A percentile compares a stretch with the other conserved stretches of the same genome.
Conservation (phyloP, 2,113 vertebrate genomes). For the Monopterus albus region DNA sequence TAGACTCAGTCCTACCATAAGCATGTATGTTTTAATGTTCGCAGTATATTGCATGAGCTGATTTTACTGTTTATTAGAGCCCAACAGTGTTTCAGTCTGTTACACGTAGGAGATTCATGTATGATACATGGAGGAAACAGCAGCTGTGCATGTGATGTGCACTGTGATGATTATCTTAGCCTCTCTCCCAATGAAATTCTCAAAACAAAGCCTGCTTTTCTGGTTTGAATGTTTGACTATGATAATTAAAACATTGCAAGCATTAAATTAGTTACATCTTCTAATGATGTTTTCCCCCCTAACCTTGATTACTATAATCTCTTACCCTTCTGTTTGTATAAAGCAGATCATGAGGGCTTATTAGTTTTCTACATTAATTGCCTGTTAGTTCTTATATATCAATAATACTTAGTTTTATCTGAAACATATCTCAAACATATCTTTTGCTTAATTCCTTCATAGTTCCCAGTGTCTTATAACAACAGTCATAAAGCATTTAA, state of each 20-base stretch:
- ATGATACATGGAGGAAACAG: neutral
- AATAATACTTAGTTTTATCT: neutral
- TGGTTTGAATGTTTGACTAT: neutral
- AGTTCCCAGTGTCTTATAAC: neutral
- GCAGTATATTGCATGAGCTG: too few species aligned
- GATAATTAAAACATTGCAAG: neutral
- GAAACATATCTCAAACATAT: too few species aligned
- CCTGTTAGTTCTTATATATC: too few species aligned
- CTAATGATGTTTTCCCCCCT: too few species aligned
- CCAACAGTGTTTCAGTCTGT: slow-evolving; percentile 2
- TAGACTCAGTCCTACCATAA: too few species aligned
- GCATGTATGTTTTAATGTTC: too few species aligned
- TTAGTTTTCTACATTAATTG: neutral
- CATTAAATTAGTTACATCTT: too few species aligned
- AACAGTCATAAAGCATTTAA: too few species aligned
- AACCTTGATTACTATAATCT: neutral
- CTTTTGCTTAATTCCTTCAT: too few species aligned
- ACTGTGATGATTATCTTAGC: neutral
- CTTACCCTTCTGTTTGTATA: neutral
- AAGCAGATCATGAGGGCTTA: neutral
- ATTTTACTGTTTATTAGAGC: too few species aligned
- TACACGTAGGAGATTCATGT: neutral
- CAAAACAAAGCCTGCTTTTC: neutral
- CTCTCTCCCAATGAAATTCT: neutral
- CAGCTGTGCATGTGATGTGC: slow-evolving; percentile 3